Base-by-base conservation (phyloP, 1,140 invertebrate species). In the Platyura marginata region DNA sequence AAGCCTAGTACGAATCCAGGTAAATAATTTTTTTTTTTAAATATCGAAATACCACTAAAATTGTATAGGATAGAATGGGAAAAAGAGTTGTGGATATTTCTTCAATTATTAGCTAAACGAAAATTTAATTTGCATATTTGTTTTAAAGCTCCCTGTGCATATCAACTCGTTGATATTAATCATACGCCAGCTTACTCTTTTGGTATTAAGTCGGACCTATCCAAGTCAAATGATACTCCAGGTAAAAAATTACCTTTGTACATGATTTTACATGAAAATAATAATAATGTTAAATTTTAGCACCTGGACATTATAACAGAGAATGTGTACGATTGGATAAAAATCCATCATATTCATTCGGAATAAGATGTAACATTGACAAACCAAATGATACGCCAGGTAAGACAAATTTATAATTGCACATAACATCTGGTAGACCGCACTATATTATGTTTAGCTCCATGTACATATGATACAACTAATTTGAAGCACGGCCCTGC, bases 131-230 rank as follows among this genome's bases (percentile, higher is more conserved):
- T n/a, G n/a, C n/a, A n/a, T n/a, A n/a, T n/a, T n/a, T n/a, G n/a
- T n/a, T n/a, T 65, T 22, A 69, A 75, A 54, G 80, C 66, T 37
- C 72, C 71, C 19, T 69, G 66, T 53, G 64, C 67, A 40, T 76
- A 75, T 55, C 55, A 64, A 47, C 73, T 72, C 42, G 59, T 66
- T 36, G 73, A 72, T 44, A 64, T 68, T 46, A 68, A 71, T 50
- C 66, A 62, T 44, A 65, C 71, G 33, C 74, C 72, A 13, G 69
- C 70, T 49, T 79, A 65, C 55, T 70, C 65, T 40, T 79, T 78
- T 44, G 64, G 67, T 33, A 61, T 72, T 32, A 78, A 70, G 59
- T 67, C 63, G 21, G 53, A 53, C 13, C 25, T 29, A 13, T 8
- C 25, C 13, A 29, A 29, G 25, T 40, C 47, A 55, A 5, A 71